Evolutionary conservation across 2,797 vertebrate genomes (phyloP).

Genomic region (Pseudotriccus pelzelni): DNA sequence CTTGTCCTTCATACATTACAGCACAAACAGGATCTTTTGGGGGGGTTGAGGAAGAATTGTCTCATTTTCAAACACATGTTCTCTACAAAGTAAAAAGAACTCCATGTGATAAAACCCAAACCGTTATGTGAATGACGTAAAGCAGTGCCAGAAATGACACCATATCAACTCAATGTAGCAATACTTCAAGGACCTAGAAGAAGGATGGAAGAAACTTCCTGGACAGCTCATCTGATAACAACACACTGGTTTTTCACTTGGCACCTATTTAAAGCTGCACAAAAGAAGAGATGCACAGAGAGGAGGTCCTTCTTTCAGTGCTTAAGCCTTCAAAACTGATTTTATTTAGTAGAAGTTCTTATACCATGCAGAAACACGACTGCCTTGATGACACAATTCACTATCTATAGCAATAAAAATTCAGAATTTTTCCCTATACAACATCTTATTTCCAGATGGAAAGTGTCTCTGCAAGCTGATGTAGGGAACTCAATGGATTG

Average conservation of each 20-base stretch:
- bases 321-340: background rate
- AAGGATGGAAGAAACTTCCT: background rate
- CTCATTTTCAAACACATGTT: background rate
- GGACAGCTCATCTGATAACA: background rate
- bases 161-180: background rate
- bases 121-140: background rate
- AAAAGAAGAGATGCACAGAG: background rate
- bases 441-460: conserved; percentile 5
- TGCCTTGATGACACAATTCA: background rate
- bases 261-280: background rate
- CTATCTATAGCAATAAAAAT: background rate
- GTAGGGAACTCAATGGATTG: background rate
- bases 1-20: fast-evolving
- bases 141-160: background rate
- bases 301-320: background rate
- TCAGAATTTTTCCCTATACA: background rate
- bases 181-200: background rate
- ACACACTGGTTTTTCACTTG: background rate
- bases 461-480: background rate
- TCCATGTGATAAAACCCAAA: background rate
- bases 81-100: background rate
- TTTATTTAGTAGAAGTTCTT: background rate
- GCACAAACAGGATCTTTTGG: background rate
- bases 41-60: background rate
- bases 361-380: background rate